Base-by-base conservation (phyloP, 1,140 invertebrate genomes). In the Euura lappo region DNA sequence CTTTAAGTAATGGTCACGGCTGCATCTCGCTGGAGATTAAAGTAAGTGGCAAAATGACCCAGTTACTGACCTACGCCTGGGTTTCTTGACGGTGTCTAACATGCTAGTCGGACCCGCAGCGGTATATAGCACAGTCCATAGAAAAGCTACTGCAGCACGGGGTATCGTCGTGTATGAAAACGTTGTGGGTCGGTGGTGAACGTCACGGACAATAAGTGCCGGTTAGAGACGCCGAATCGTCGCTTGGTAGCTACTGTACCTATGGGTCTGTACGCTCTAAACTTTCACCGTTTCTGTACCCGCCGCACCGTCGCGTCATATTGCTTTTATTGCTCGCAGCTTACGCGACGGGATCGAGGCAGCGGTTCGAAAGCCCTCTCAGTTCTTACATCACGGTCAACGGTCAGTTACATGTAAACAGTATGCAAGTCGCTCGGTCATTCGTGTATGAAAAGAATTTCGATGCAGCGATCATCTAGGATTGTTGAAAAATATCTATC, bases 211-310 rank as follows among this genome's bases (percentile, higher is more conserved):
- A 60, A 60, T 60, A 60, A 60, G 8, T 60, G 8, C 51, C 51
- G 51, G 51, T 60, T 60, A 8, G 10, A 8, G 3, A 60, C 8
- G 13, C 3, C 8, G 51, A 60, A 60, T 11, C 51, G 13, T 60
- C 10, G 6, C 8, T n/a, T n/a, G 13, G 51, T 11, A 60, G 13
- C 6, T n/a, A 60, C 10, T n/a, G 51, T 60, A 8, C 51, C 51
- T 60, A 4, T n/a, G 28, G 28, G 28, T 28, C 28, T 28, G 28
- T 28, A 28, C 28, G 13, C 51, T 60, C 10, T 60, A 60, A 60
- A 60, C 51, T 60, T 60, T 60, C 51, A 60, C 51, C 51, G 51
- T 60, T 60, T 60, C 51, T 60, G 10, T 60, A 60, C 51, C 51
- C 2, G 6, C 51, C 51, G 51, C 51, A 8, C 13, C 51, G 51